Percentiles rank a stretch among this genome's conserved stretches.
Conservation (phyloP, 2,113 vertebrate genomes). For the Toxostoma redivivum region DNA sequence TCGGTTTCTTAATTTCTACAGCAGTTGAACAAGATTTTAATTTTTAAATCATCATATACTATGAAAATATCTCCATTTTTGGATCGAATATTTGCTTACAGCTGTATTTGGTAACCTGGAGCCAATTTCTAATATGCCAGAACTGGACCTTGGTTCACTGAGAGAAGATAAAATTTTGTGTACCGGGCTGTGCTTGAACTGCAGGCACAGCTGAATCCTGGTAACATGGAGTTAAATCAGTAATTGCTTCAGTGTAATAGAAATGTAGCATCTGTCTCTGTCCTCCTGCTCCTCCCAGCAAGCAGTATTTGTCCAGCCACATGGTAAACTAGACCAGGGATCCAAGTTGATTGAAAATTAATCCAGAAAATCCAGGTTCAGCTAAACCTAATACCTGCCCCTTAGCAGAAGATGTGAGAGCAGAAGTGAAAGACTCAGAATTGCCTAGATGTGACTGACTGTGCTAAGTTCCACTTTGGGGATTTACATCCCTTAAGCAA, state of each 20-base stretch:
- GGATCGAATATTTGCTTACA: not conserved
- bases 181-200: not conserved
- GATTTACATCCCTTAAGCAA: not conserved
- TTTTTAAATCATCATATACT: accelerated
- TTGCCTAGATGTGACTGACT: not conserved
- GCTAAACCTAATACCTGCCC: not conserved
- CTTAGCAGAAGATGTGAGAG: not conserved
- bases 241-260: not conserved
- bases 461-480: not conserved
- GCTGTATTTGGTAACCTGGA: not conserved
- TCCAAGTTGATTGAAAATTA: not conserved
- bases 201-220: not conserved
- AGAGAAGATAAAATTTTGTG: not conserved
- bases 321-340: not conserved
- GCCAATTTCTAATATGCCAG: not conserved
- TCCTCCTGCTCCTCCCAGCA: not conserved
- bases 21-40: not conserved
- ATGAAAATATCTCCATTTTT: not conserved
- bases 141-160: not conserved
- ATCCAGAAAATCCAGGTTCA: not conserved
- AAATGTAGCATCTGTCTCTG: not conserved
- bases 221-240: accelerated
- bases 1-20: not conserved
- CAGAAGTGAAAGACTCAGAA: not conserved
- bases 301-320: not conserved